A percentile compares a stretch with the other conserved stretches of the same genome.
Evolutionary conservation across 1,140 invertebrate genomes (phyloP).

Genomic region (Himalopsyche phryganea): DNA sequence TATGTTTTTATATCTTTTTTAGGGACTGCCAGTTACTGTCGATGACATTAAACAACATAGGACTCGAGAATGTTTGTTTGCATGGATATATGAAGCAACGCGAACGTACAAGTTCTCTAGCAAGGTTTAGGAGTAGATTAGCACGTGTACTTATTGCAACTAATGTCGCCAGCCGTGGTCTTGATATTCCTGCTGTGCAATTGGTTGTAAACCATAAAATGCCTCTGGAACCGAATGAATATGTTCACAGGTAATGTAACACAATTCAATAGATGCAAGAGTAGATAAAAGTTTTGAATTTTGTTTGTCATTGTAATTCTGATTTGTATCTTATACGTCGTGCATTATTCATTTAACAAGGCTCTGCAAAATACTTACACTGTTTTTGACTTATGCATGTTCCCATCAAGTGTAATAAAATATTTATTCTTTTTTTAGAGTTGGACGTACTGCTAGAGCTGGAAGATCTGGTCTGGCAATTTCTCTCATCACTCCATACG

Average conservation of each 20-base stretch:
- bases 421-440: too few species aligned
- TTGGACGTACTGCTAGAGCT: conserved; percentile 93
- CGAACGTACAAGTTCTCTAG: conserved; percentile 73
- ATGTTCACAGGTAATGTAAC: conserved; percentile 71
- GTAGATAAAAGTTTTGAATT: too few species aligned
- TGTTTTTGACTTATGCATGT: too few species aligned
- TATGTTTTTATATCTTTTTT: conserved; percentile 31
- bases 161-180: conserved; percentile 91
- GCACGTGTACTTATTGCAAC: conserved; percentile 90
- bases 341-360: neutral
- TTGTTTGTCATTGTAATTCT: too few species aligned
- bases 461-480: conserved; percentile 83
- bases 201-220: conserved; percentile 93
- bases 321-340: too few species aligned
- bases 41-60: conserved; percentile 81
- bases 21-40: conserved; percentile 82
- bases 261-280: too few species aligned
- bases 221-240: conserved; percentile 86
- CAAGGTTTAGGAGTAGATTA: conserved; percentile 82
- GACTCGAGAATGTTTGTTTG: conserved; percentile 81
- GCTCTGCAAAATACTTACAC: too few species aligned
- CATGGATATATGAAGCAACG: conserved; percentile 83
- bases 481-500: conserved; percentile 87
- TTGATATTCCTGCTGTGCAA: conserved; percentile 86
- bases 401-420: too few species aligned